Evolutionary conservation across 2,888 invertebrate genomes (phyloP).

Genomic region (Sphaerophoria taeniata): DNA sequence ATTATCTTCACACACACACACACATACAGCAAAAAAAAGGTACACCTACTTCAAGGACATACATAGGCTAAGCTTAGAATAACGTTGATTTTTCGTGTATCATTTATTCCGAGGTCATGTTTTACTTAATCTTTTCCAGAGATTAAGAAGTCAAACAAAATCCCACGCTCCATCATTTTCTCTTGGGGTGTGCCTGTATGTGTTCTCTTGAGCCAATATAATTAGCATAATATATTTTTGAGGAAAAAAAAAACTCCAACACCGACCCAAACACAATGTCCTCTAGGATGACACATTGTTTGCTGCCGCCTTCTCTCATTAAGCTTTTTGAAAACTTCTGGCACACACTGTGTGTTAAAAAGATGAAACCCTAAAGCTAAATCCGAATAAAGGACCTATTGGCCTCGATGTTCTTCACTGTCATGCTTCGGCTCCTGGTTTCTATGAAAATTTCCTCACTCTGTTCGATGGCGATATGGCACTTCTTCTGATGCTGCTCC

Average conservation of each 20-base stretch:
- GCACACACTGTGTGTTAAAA: slow-evolving; percentile 24
- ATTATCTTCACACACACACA: slow-evolving; percentile 36
- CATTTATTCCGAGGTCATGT: slow-evolving; percentile 60
- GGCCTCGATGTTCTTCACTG: slow-evolving; percentile 52
- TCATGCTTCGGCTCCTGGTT: slow-evolving; percentile 41
- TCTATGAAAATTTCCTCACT: slow-evolving; percentile 39
- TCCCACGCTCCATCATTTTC: background rate
- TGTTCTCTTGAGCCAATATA: slow-evolving; percentile 53
- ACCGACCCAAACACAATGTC: slow-evolving; percentile 52
- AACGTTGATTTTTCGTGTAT: background rate
- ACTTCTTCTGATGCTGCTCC: slow-evolving; percentile 24
- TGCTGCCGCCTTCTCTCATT: slow-evolving; percentile 54
- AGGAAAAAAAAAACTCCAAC: slow-evolving; percentile 27
- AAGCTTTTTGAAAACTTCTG: slow-evolving; percentile 26
- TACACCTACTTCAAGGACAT: slow-evolving; percentile 33
- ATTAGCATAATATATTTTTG: slow-evolving; percentile 73
- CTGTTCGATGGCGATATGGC: slow-evolving; percentile 48
- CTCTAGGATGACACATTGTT: slow-evolving; percentile 54
- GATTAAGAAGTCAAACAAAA: slow-evolving; percentile 70
- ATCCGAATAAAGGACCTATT: slow-evolving; percentile 66
- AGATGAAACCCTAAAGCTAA: slow-evolving; percentile 34
- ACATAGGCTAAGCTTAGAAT: slow-evolving; percentile 29
- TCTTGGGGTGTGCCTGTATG: slow-evolving; percentile 6
- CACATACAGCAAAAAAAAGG: background rate
- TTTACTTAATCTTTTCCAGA: slow-evolving; percentile 63